A percentile compares a stretch with the other conserved stretches of the same genome.
phyloP scores from a whole-genome alignment of 37 sponge, comb jelly and placozoan species.

The Mnemiopsis leidyi region DNA sequence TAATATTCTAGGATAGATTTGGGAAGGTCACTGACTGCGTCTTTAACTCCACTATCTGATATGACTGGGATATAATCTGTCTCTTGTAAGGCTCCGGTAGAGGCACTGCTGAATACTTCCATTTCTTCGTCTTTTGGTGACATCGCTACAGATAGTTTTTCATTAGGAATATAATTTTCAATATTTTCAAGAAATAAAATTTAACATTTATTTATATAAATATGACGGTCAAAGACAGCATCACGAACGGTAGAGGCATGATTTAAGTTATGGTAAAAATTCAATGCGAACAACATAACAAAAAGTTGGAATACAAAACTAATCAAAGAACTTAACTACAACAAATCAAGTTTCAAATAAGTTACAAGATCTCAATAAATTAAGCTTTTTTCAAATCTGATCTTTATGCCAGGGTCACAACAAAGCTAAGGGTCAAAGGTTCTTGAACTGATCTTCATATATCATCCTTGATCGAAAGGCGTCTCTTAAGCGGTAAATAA shows the following conservation, averaged over 20 bases:
- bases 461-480: no score
- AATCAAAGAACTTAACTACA: no score
- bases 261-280: no score
- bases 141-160: neutral
- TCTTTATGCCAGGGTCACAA: neutral
- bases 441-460: neutral
- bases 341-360: neutral
- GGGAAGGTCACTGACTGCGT: neutral
- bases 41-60: neutral
- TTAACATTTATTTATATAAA: no score
- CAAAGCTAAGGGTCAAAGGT: neutral
- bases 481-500: no score
- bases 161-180: neutral
- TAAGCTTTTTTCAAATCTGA: neutral
- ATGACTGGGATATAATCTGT: neutral
- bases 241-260: no score
- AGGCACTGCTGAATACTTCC: neutral
- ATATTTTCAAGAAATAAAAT: neutral
- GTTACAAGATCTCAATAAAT: neutral
- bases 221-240: no score
- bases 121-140: neutral
- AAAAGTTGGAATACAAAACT: no score
- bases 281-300: no score
- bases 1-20: conserved; percentile 31
- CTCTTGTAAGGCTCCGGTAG: neutral